Evolutionary conservation across 2,113 vertebrate genomes (phyloP), one percentile per base, ranked within the genome.

Genomic region (Struthidea cinerea): DNA sequence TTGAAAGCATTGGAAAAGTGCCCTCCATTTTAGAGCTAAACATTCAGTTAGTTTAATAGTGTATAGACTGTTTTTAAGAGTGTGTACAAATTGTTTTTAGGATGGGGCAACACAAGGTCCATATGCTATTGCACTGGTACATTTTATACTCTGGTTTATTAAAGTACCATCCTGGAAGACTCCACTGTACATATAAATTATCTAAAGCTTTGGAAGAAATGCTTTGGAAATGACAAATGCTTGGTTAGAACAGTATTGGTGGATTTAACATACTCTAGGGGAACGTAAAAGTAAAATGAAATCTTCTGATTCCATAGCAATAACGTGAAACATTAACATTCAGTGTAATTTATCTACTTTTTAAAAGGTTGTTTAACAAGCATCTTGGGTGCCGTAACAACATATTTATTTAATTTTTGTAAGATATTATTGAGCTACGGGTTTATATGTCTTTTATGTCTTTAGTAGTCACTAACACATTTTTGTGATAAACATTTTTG

Each of bases 361-460:
- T 95, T 76, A 59, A 85, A 96, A 91, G 74, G 56, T 64, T 93
- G 44, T 35, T 76, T 94, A 96, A 93, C 24, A 93, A 84, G 95
- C 32, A 88, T 60, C 92, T 47, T 84, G 96, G 78, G 94, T 96
- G 42, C 52, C 57, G 86, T 92, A 91, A 79, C 18, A 89, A 80
- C 4, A 71, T 56, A 90, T 95, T 96, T 88, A 96, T 81, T 97
- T 93, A 93, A 94, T 96, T 96, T 97, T 96, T 93, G 21, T 49
- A 93, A 87, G 63, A 39, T 61, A 47, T 75, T 94, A 90, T 49
- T 81, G 42, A 94, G 74, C 35, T 44, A 94, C 11, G 57, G 35
- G 41, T 87, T 84, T 96, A 22, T 60, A 44, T 49, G 30, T 41
- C 22, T 77, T 92, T 65, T 53, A 74, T 56, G 26, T 63, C 33